phyloP scores from a whole-genome alignment of 2,797 vertebrate species.

The Cossypha niveicapilla region DNA sequence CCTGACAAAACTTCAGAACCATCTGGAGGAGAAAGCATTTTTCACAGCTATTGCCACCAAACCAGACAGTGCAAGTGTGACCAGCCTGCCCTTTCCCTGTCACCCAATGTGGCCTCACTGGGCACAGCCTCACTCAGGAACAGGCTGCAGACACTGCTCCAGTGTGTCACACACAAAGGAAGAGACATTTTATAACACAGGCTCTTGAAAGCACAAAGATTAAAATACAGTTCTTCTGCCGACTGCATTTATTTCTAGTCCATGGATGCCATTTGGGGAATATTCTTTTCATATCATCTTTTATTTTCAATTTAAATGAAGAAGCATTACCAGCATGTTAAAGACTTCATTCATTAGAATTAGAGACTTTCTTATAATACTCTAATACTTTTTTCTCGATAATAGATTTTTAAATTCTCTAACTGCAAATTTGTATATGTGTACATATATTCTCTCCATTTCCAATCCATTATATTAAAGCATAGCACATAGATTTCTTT shows the following conservation, averaged over 20 bases:
- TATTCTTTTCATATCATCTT: neutral
- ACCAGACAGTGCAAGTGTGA: neutral
- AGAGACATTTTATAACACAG: neutral
- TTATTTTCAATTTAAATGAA: neutral
- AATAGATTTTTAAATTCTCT: neutral
- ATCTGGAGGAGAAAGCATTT: neutral
- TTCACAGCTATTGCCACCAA: neutral
- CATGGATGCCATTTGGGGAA: neutral
- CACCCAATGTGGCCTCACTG: accelerated
- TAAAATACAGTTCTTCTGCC: neutral
- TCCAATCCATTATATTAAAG: neutral
- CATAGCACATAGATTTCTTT: neutral
- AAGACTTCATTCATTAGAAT: neutral
- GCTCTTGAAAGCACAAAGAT: neutral
- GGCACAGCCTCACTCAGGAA: neutral
- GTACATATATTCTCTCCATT: neutral
- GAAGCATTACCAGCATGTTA: neutral
- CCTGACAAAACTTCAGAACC: neutral
- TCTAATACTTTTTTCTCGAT: accelerated
- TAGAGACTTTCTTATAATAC: neutral
- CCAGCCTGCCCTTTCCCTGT: neutral
- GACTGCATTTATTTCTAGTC: neutral
- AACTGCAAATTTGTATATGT: neutral
- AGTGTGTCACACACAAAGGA: neutral
- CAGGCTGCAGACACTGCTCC: neutral